Base-by-base conservation (phyloP, 2,888 invertebrate genomes). In the Erpobdella octoculata region DNA sequence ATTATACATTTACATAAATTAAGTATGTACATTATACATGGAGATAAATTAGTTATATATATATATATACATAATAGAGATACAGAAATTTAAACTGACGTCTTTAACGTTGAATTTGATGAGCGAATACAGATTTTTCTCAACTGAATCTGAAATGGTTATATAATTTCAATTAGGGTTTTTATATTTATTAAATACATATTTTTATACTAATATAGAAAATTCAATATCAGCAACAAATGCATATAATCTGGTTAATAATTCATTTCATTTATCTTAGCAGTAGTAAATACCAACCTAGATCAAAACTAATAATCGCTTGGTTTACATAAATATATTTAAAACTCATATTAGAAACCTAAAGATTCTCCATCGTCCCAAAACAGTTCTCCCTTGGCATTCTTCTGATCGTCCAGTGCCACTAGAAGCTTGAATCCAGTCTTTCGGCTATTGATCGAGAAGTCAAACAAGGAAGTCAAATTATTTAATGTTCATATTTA, bases 301-400 rank as follows among this genome's bases (percentile, higher is more conserved):
- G n/a, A n/a, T n/a, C n/a, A n/a, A n/a, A n/a, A n/a, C n/a, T n/a
- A n/a, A n/a, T n/a, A n/a, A n/a, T n/a, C n/a, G n/a, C n/a, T n/a
- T n/a, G n/a, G n/a, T n/a, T n/a, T n/a, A n/a, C n/a, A n/a, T n/a
- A n/a, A n/a, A n/a, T n/a, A n/a, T n/a, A n/a, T n/a, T n/a, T n/a
- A n/a, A 1, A 15, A 53, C 15, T 46, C 6, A n/a, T 46, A n/a
- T 35, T 36, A 58, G 2, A 36, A n/a, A 77, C 76, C 74, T 8
- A 89, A 83, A 70, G 88, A 88, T 73, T 90, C 89, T 0, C 90
- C 91, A 77, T 91, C 90, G 79, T 91, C 91, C 89, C 90, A 91
- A 83, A 88, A 91, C 3, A 91, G 83, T 70, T 87, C 85, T 15
- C 91, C 90, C 18, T 73, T 73, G 0, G 89, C 89, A 31, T 78